Evolutionary conservation across 2,113 vertebrate genomes (phyloP), one percentile per base, ranked within the genome.

Genomic region (Panthera leo): DNA sequence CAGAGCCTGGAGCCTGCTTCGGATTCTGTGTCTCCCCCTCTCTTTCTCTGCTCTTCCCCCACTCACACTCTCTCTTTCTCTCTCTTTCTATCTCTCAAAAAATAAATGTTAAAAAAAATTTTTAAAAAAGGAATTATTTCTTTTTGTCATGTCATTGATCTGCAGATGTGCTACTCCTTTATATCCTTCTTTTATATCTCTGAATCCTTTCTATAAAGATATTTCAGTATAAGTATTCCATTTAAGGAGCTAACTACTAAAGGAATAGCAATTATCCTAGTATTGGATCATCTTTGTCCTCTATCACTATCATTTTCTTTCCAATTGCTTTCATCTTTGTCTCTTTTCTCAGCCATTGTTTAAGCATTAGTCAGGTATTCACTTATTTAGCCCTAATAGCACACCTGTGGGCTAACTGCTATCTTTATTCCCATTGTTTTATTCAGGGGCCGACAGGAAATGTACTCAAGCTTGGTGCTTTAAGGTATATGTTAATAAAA

Each of bases 141-240:
- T 82, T 67, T 86, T 86, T 91, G 53, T 91, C 65, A 73, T 10
- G 29, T 80, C 73, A 94, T 45, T 68, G 5, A 75, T 86, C 29
- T 55, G 65, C 42, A 91, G n/a, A 82, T 86, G 80, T 53, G 61
- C 25, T 89, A 70, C 36, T 63, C 19, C 48, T 70, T 92, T 76
- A 34, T 51, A n/a, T 51, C 61, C 29, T n/a, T 48, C 63, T 86
- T 85, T 86, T 45, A 34, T 45, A 87, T 51, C 55, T 75, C 34
- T 34, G 39, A 94, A 76, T 87, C 36, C 31, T 84, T 78, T 75
- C 48, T 76, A 76, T 51, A 53, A 73, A 91, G 19, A 65, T 80
- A 97, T 80, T 89, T 85, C 55, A 55, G 48, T 80, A 39, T 76
- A 93, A 82, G 58, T 76, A 87, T 73, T 71, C 23, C 42, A 78